These are phyloP conservation scores for Macrosoma leucophasiata DNA, from an alignment of 2,888 invertebrate species.

Conservation along the genomic window DNA sequence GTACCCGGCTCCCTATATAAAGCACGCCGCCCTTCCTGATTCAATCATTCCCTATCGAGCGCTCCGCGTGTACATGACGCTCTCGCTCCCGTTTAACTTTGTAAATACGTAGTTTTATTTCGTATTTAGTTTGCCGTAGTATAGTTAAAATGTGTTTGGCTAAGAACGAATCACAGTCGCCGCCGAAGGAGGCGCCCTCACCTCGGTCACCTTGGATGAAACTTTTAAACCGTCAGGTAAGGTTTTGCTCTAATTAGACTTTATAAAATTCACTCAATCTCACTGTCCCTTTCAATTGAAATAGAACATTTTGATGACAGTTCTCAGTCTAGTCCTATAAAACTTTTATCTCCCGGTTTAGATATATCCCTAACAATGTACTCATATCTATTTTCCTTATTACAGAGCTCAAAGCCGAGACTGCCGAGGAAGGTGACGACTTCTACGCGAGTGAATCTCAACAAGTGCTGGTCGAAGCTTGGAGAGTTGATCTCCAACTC, in stretches of 20 bases:
- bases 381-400: constrained; percentile 47
- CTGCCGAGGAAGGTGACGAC: constrained; percentile 74
- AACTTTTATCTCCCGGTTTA: too few relatives aligned
- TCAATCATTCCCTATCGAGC: constrained; percentile 63
- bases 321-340: too few relatives aligned
- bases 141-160: constrained; percentile 72
- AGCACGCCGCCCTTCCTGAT: constrained; percentile 60
- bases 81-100: constrained; percentile 40
- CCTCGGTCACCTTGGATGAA: constrained; percentile 76
- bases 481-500: constrained; percentile 73
- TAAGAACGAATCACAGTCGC: constrained; percentile 63
- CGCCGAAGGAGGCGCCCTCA: constrained; percentile 57
- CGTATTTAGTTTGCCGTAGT: constrained; percentile 50
- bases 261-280: too few relatives aligned
- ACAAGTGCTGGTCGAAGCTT: constrained; percentile 79
- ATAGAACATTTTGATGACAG: constrained; percentile 8
- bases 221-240: constrained; percentile 75
- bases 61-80: constrained; percentile 57
- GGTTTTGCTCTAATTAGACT: constrained; percentile 23
- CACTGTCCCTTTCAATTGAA: too few relatives aligned
- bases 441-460: constrained; percentile 78
- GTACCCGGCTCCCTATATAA: constrained; percentile 47
- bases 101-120: constrained; percentile 42
- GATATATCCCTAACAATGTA: too few relatives aligned
- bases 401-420: constrained; percentile 73